Conservation (phyloP, 2,888 invertebrate genomes). For the Cantharis flavilabris region DNA sequence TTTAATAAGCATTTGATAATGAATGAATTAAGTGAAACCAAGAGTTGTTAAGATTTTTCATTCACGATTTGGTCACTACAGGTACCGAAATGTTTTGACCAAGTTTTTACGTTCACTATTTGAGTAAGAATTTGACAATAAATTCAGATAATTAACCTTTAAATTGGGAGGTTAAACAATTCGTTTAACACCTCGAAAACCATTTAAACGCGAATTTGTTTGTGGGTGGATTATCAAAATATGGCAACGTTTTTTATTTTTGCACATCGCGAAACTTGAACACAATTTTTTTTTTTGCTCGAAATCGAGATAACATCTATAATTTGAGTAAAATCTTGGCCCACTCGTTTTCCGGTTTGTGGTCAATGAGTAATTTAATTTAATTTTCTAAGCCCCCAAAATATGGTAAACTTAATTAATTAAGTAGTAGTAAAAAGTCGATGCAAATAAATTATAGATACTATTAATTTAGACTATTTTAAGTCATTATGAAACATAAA, state of each 20-base stretch:
- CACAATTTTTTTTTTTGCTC: not conserved
- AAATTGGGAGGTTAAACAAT: not conserved
- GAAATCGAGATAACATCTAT: not conserved
- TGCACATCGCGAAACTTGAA: not conserved
- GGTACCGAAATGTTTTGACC: not conserved
- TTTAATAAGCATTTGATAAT: not conserved
- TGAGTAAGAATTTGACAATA: not conserved
- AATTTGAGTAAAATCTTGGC: not conserved
- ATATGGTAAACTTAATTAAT: not conserved
- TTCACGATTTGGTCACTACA: not conserved
- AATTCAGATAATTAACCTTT: not conserved
- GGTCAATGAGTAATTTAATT: not conserved
- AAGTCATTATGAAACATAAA: conserved; percentile 25
- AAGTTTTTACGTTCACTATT: not conserved
- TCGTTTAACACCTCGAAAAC: not conserved
- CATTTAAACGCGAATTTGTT: not conserved
- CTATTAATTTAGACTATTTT: conserved; percentile 22
- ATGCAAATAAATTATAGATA: conserved; percentile 21
- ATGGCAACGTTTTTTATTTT: not conserved
- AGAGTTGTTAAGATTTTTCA: not conserved
- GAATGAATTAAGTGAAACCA: not conserved
- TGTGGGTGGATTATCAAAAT: not conserved
- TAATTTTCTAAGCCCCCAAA: not conserved
- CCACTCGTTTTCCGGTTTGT: not conserved
- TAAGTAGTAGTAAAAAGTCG: not conserved